Conservation (phyloP, 2,888 invertebrate species). For the Epistrophe grossulariae region DNA sequence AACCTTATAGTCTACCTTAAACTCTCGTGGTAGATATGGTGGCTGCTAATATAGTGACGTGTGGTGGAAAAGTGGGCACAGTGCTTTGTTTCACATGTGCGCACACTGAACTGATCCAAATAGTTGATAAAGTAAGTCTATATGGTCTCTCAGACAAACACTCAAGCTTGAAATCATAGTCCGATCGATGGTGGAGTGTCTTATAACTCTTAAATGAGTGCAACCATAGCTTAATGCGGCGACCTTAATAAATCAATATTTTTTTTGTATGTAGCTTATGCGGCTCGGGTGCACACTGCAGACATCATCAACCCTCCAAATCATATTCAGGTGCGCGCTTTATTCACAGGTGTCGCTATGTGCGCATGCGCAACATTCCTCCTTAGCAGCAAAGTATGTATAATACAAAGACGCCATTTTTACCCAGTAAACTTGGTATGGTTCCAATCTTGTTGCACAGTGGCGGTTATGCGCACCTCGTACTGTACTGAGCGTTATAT, state of each 20-base stretch:
- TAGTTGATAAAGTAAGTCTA: conserved; percentile 51
- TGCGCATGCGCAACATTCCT: conserved; percentile 56
- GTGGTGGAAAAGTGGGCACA: background rate
- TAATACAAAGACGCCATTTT: conserved; percentile 63
- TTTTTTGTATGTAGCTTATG: conserved; percentile 51
- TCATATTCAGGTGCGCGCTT: conserved; percentile 62
- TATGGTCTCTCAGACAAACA: conserved; percentile 8
- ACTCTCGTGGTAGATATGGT: no score
- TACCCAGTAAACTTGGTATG: background rate
- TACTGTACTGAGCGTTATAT: background rate
- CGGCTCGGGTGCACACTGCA: conserved; percentile 23
- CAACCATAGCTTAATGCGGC: conserved; percentile 60
- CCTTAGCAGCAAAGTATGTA: conserved; percentile 38
- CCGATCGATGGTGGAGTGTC: background rate
- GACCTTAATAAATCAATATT: conserved; percentile 76
- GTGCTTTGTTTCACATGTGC: conserved; percentile 63
- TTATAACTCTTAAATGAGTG: conserved; percentile 47
- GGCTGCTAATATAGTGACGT: background rate
- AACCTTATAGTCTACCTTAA: conserved; percentile 25
- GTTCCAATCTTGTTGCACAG: conserved; percentile 54
- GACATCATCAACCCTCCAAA: conserved; percentile 33
- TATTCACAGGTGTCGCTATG: conserved; percentile 66
- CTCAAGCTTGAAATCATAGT: background rate
- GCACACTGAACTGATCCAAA: conserved; percentile 43
- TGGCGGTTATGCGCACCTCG: conserved; percentile 66